Evolutionary conservation across 2,888 invertebrate species (phyloP), one percentile per base, ranked within the genome.

Genomic region (Cantharis rufa): DNA sequence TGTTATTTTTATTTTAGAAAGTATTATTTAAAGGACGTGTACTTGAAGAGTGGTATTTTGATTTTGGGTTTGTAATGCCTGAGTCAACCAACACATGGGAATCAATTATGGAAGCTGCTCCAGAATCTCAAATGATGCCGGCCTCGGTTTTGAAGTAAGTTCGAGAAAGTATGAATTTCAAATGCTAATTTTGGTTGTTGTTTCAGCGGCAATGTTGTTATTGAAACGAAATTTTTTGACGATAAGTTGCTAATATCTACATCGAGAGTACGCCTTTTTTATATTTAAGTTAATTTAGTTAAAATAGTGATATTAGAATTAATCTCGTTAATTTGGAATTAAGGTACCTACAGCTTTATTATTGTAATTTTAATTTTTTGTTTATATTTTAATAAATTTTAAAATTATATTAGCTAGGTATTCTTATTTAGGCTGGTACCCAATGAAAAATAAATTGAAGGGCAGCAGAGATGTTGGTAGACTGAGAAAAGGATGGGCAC

Each of bases 91-190:
- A 99, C 88, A 99, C 99, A 11, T 99, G 99, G 99, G 99, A 99
- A 88, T 98, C 97, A 73, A 92, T 98, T 75, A 98, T 99, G 84
- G 98, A 99, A 89, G 99, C 99, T 11, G 99, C 99, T 0, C 99
- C 99, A 0, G 99, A 99, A 88, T 97, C 97, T 73, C 98, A 99
- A 89, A 99, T 99, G 99, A 98, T 99, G 97, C 99, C 99, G n/a
- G 98, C 99, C 5, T 96, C 96, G 88, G 93, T 99, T 79, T 91
- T 99, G 82, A 99, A 97, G 98, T 98, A 89, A 88, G 89, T 84
- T 76, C 27, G 21, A 13, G 18, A 10, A 10, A 11, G 69, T 27
- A 68, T 71, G 5, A 48, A 9, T 73, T 63, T n/a, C 11, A 61
- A 11, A 28, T 78, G 76, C 11, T 61, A 32, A 32, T 77, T 64